A percentile compares a stretch with the other conserved stretches of the same genome.
Conservation (phyloP, 2,888 invertebrate genomes). For the Taphrorychus bicolor region DNA sequence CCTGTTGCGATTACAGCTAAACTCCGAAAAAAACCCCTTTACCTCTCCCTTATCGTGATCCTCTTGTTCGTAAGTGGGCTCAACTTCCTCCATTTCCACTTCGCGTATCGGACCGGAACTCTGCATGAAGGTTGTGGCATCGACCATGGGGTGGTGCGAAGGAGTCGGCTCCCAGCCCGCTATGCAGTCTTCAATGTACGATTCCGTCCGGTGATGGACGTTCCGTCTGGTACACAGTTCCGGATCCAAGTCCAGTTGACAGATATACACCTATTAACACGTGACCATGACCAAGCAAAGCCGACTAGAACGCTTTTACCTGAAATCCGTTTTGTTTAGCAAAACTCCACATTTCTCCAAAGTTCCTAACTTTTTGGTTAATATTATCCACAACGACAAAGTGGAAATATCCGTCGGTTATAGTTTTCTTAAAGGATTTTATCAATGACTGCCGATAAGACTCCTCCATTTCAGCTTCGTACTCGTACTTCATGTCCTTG, state of each 20-base stretch:
- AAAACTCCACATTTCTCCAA: conserved; percentile 88
- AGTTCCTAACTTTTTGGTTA: conserved; percentile 81
- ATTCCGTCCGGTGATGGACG: conserved; percentile 79
- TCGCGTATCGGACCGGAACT: conserved; percentile 82
- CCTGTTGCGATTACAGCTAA: too few relatives aligned
- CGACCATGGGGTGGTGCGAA: conserved; percentile 79
- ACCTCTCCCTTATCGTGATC: conserved; percentile 61
- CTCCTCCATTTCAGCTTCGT: conserved; percentile 83
- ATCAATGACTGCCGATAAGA: conserved; percentile 82
- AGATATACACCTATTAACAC: conserved; percentile 81
- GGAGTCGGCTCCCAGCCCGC: conserved; percentile 82
- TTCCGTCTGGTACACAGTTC: conserved; percentile 82
- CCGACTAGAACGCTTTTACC: conserved; percentile 60
- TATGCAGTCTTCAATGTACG: conserved; percentile 78
- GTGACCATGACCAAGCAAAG: background rate
- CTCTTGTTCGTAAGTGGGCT: conserved; percentile 55
- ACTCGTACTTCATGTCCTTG: conserved; percentile 86
- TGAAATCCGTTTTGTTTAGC: conserved; percentile 86
- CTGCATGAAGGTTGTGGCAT: conserved; percentile 84
- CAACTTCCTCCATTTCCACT: conserved; percentile 78
- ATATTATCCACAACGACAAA: conserved; percentile 94
- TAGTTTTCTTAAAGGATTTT: conserved; percentile 89
- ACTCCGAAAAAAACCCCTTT: conserved; percentile 38
- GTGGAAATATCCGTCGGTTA: conserved; percentile 89
- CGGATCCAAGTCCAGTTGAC: conserved; percentile 85